Evolutionary conservation across 2,888 invertebrate genomes (phyloP), one percentile per base, ranked within the genome.

Genomic region (Cataglyphis livida): DNA sequence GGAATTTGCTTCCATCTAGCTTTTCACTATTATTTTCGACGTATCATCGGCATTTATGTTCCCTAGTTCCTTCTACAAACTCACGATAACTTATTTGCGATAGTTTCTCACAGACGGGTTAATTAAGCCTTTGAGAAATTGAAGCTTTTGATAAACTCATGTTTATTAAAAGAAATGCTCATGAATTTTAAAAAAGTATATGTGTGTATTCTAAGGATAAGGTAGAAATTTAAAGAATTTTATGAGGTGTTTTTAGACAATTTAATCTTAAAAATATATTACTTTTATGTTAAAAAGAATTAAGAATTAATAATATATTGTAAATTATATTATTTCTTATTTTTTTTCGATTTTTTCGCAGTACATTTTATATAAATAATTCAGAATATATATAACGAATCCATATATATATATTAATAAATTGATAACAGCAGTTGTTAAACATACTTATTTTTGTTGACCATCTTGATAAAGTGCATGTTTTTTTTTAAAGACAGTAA

Each of bases 381-480:
- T 18, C 6, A 32, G 3, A 61, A 32, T 18, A 62, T 4, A 35
- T 0, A 32, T 32, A 25, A 25, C 25, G 25, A 25, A 25, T 25
- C 25, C 15, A 59, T 7, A 15, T 32, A 44, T 18, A 41, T n/a
- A n/a, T 54, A 4, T 3, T 28, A 28, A 28, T 21, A 54, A 71
- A 71, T 57, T 28, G 9, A 54, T 21, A 5, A 25, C 0, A 38
- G 38, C 10, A 38, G 6, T 54, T 21, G 18, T 3, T 54, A 18
- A 41, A 59, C 73, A 57, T 73, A 90, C 81, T 82, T 88, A 35
- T 84, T 87, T 38, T 93, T 87, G 71, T 93, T 92, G 35, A 85
- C 83, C 92, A 93, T 93, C 81, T 93, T 93, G 3, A 93, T 75
- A 70, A 81, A 91, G 66, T 92, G 92, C 78, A 91, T 93, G 21